phyloP scores from a whole-genome alignment of 2,113 vertebrate genomes.

The Lates calcarifer region DNA sequence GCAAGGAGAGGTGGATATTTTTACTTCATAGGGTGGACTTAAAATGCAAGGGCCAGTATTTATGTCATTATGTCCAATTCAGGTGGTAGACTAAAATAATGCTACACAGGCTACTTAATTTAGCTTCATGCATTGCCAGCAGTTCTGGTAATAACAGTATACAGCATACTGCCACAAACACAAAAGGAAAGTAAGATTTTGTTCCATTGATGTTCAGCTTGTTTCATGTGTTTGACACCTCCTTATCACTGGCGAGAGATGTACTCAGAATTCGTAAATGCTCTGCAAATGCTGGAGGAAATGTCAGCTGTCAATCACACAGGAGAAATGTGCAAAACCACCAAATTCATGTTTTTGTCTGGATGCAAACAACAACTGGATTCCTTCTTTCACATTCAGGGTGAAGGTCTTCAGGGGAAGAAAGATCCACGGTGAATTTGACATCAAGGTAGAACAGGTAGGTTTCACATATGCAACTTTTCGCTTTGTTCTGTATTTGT shows the following conservation, averaged over 20 bases:
- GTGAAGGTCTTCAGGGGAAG: slow-evolving; percentile 91
- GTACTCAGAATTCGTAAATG: slow-evolving; percentile 2
- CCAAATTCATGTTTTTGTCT: not conserved
- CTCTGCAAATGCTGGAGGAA: not conserved
- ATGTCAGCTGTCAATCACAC: slow-evolving; percentile 10
- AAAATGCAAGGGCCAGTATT: not conserved
- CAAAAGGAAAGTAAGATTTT: not conserved
- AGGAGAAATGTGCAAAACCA: not conserved
- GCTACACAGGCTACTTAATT: not conserved
- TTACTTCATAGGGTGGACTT: not conserved
- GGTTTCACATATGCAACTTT: slow-evolving; percentile 31
- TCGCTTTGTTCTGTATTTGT: not conserved
- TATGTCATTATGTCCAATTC: not conserved
- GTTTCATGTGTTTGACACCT: not conserved
- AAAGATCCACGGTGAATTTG: slow-evolving; percentile 91
- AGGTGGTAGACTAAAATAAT: not conserved
- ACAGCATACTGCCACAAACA: not conserved
- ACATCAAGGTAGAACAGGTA: slow-evolving; percentile 94
- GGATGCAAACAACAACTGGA: not conserved
- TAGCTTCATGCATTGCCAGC: not conserved
- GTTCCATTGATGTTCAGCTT: slow-evolving; percentile 2
- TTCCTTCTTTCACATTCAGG: slow-evolving; percentile 80
- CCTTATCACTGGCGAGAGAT: not conserved
- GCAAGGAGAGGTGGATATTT: not conserved
- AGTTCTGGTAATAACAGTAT: not conserved